Conservation (phyloP, 2,797 vertebrate species). For the Taenioides sp. region DNA sequence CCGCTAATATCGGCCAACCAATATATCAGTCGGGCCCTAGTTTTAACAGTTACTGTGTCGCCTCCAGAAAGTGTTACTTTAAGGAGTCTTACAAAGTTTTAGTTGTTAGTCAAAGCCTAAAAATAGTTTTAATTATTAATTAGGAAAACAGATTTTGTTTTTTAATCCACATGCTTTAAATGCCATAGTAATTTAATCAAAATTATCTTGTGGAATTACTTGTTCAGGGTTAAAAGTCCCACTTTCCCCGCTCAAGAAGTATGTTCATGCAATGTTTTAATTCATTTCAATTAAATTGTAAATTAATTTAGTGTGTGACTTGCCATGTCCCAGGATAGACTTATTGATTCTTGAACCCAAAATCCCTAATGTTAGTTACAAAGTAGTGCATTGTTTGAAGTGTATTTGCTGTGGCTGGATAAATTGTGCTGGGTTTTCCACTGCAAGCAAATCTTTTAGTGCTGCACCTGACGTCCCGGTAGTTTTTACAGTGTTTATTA, state of each 20-base stretch:
- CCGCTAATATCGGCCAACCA: too few species aligned
- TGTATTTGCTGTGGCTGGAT: not conserved
- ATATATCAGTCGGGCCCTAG: too few species aligned
- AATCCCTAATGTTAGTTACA: not conserved
- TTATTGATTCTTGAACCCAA: slow-evolving; percentile 2
- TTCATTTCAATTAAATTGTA: not conserved
- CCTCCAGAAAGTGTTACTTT: too few species aligned
- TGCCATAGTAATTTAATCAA: not conserved
- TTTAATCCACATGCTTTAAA: not conserved
- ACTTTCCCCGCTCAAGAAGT: not conserved
- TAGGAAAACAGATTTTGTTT: not conserved
- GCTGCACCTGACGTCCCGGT: slow-evolving; percentile 28
- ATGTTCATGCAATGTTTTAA: not conserved
- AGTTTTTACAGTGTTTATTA: slow-evolving; percentile 31
- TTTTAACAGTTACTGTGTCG: too few species aligned
- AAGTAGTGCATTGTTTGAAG: not conserved
- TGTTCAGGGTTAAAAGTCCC: not conserved
- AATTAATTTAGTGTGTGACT: not conserved
- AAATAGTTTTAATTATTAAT: not conserved
- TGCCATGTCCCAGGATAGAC: not conserved
- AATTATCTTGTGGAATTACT: not conserved
- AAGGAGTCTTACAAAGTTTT: too few species aligned
- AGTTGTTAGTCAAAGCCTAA: too few species aligned
- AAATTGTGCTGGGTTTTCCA: not conserved
- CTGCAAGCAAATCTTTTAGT: slow-evolving; percentile 20